A percentile compares a stretch with the other conserved stretches of the same genome.
Evolutionary conservation across 2,888 invertebrate genomes (phyloP).

Genomic region (Watsonalla binaria): DNA sequence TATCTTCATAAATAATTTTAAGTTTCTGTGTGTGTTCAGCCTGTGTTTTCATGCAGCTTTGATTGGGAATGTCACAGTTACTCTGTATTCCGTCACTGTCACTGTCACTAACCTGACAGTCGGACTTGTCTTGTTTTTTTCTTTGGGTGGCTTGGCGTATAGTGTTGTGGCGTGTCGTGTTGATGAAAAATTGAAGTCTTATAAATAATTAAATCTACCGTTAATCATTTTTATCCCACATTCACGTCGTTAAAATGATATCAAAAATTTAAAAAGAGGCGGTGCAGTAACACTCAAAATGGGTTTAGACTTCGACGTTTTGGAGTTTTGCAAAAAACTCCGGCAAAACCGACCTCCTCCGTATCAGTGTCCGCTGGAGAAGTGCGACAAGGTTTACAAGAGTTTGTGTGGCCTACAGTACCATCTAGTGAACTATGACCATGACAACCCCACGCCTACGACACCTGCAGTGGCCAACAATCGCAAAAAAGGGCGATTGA

Average conservation of each 20-base stretch:
- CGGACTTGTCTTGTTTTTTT: too few relatives aligned
- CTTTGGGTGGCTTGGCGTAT: too few relatives aligned
- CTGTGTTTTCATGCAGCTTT: too few relatives aligned
- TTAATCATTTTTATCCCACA: too few relatives aligned
- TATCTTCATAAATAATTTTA: too few relatives aligned
- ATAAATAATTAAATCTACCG: too few relatives aligned
- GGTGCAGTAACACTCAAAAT: conserved; percentile 56
- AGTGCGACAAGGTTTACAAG: conserved; percentile 92
- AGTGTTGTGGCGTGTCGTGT: too few relatives aligned
- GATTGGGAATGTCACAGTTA: too few relatives aligned
- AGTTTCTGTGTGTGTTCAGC: too few relatives aligned
- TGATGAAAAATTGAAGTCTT: too few relatives aligned
- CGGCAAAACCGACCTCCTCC: conserved; percentile 89
- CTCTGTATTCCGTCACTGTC: too few relatives aligned
- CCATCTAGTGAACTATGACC: conserved; percentile 91
- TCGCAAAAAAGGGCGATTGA: conserved; percentile 80
- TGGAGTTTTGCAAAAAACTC: conserved; percentile 90
- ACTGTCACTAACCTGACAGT: too few relatives aligned
- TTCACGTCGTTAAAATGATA: not conserved
- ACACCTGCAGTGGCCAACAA: conserved; percentile 80
- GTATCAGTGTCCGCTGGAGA: conserved; percentile 90
- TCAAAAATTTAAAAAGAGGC: conserved; percentile 1
- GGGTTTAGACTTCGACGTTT: conserved; percentile 92
- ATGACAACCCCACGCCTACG: conserved; percentile 85
- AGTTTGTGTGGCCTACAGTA: conserved; percentile 92